These are phyloP conservation scores for Metallyticus violacea DNA, from an alignment of 2,888 invertebrate genomes.

Conservation along the genomic window DNA sequence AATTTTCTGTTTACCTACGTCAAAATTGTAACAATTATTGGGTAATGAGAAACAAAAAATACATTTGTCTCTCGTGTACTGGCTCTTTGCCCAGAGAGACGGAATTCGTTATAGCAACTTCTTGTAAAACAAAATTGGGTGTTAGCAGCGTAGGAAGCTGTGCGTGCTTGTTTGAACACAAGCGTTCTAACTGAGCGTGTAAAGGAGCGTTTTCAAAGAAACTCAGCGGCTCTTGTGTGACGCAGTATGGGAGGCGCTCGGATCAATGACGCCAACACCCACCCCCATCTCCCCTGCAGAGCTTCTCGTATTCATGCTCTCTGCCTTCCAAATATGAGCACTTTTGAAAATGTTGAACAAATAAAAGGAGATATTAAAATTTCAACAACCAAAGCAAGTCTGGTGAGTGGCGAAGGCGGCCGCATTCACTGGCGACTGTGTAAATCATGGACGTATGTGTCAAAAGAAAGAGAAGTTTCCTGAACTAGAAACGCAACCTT, in stretches of 20 bases:
- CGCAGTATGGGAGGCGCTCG: background rate
- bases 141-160: background rate
- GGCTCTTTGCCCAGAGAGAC: too few species aligned
- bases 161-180: background rate
- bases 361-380: background rate
- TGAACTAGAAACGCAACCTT: too few species aligned
- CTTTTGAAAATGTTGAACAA: background rate
- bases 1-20: too few species aligned
- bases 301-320: background rate
- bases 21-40: too few species aligned
- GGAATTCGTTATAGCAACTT: too few species aligned
- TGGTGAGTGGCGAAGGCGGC: background rate
- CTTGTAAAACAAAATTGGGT: background rate
- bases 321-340: background rate
- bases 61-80: too few species aligned
- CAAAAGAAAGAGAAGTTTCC: too few species aligned
- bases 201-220: background rate
- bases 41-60: too few species aligned
- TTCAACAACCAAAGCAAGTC: background rate
- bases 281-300: too few species aligned
- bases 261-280: background rate
- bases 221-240: background rate
- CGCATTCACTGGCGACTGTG: background rate
- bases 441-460: background rate
- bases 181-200: background rate